These are phyloP conservation scores for Drosophila athabasca DNA, from an alignment of 1,140 invertebrate species.

Conservation along the genomic window DNA sequence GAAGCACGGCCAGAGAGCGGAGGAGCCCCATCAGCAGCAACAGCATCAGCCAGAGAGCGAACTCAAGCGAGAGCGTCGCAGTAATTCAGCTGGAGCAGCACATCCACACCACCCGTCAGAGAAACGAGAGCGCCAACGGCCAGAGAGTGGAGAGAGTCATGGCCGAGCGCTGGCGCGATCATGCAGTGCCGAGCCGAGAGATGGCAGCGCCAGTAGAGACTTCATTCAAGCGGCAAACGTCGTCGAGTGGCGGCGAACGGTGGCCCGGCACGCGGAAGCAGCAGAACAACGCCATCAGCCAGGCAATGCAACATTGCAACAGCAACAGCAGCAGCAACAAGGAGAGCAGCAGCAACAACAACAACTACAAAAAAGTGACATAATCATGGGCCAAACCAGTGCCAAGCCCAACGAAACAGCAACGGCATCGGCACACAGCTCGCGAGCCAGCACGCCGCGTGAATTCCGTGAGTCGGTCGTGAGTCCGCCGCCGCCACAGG, in stretches of 20 bases:
- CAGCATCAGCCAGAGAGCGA: slow-evolving; percentile 11
- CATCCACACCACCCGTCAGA: slow-evolving; percentile 14
- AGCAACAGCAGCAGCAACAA: slow-evolving; percentile 13
- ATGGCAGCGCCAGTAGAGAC: slow-evolving; percentile 25
- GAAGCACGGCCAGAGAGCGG: slow-evolving; percentile 41
- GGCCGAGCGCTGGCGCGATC: slow-evolving; percentile 3
- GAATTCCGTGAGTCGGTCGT: slow-evolving; percentile 76
- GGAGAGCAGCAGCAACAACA: slow-evolving; percentile 32
- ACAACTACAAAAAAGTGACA: slow-evolving; percentile 48
- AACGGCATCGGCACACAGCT: slow-evolving; percentile 44
- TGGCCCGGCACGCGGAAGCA: slow-evolving; percentile 31
- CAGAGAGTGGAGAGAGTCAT: slow-evolving; percentile 19
- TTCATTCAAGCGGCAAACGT: slow-evolving; percentile 79
- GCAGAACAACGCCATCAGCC: slow-evolving; percentile 43
- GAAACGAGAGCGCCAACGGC: slow-evolving; percentile 15
- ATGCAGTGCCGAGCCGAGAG: slow-evolving; percentile 14
- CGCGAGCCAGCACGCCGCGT: slow-evolving; percentile 65
- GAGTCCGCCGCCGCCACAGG: slow-evolving; percentile 41
- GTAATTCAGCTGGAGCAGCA: slow-evolving; percentile 72
- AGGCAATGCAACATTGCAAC: slow-evolving; percentile 52
- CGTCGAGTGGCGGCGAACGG: slow-evolving; percentile 49
- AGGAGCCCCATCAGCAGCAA: slow-evolving; percentile 12
- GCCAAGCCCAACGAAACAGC: slow-evolving; percentile 63
- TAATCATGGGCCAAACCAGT: slow-evolving; percentile 76
- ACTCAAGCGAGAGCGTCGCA: slow-evolving; percentile 29